Evolutionary conservation across 2,113 vertebrate species (phyloP).

Genomic region (Ascaphus truei): DNA sequence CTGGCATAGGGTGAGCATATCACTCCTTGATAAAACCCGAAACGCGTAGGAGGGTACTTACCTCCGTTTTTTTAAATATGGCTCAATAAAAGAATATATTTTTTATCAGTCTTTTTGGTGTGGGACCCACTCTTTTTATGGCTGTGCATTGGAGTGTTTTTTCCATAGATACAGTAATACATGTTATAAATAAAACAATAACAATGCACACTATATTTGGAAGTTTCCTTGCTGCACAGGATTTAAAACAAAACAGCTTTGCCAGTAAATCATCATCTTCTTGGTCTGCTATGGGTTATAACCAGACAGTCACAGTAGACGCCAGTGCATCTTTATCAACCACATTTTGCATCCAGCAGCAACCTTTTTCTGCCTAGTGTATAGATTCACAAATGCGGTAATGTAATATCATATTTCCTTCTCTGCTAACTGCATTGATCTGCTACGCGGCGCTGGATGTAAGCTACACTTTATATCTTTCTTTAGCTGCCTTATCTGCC

Average conservation of each 20-base stretch:
- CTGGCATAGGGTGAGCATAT: too few species aligned
- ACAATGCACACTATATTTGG: not conserved
- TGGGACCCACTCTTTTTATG: too few species aligned
- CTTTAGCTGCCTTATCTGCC: not conserved
- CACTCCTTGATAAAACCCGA: too few species aligned
- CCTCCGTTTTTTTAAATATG: too few species aligned
- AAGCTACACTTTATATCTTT: constrained; percentile 20
- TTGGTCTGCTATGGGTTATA: constrained; percentile 5
- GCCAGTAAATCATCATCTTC: constrained; percentile 2
- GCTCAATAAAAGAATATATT: too few species aligned
- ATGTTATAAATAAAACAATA: not conserved
- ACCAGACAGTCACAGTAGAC: constrained; percentile 1
- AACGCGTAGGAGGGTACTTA: too few species aligned
- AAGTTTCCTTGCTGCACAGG: not conserved
- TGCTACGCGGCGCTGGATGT: constrained; percentile 16
- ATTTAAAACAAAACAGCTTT: constrained; percentile 4
- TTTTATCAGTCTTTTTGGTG: too few species aligned
- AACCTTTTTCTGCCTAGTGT: constrained; percentile 27
- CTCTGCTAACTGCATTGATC: constrained; percentile 29
- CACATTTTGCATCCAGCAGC: constrained; percentile 6
- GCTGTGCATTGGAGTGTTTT: too few species aligned
- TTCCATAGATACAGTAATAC: too few species aligned
- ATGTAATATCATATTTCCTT: constrained; percentile 33
- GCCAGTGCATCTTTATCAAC: constrained; percentile 1
- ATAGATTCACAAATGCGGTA: constrained; percentile 8